Conservation (phyloP, 2,888 invertebrate species). For the Melanargia galathea region DNA sequence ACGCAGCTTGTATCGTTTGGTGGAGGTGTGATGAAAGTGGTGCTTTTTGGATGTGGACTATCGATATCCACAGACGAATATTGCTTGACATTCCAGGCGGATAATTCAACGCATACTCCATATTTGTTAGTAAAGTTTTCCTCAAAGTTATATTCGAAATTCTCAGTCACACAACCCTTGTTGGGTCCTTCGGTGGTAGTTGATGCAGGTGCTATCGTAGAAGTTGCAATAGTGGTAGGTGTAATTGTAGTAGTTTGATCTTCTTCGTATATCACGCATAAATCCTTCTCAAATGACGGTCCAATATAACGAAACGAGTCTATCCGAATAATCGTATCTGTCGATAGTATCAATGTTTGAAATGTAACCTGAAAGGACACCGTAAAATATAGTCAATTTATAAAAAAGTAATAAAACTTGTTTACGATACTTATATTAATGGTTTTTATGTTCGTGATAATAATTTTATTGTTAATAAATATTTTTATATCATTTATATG, state of each 20-base stretch:
- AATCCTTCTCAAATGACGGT: slow-evolving; percentile 21
- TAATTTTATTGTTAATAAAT: no score
- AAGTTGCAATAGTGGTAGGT: slow-evolving; percentile 9
- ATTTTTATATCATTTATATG: no score
- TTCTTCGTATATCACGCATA: slow-evolving; percentile 29
- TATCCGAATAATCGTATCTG: slow-evolving; percentile 26
- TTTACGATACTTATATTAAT: not conserved
- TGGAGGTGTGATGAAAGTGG: slow-evolving; percentile 48
- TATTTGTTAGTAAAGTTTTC: slow-evolving; percentile 42
- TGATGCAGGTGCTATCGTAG: slow-evolving; percentile 4
- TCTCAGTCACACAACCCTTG: slow-evolving; percentile 49
- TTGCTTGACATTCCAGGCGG: slow-evolving; percentile 49
- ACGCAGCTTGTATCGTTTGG: slow-evolving; percentile 49
- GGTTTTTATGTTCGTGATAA: not conserved
- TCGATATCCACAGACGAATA: slow-evolving; percentile 47
- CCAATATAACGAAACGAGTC: slow-evolving; percentile 33
- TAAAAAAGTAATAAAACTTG: not conserved
- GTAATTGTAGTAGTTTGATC: not conserved
- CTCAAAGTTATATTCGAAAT: slow-evolving; percentile 51
- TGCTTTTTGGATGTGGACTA: slow-evolving; percentile 45
- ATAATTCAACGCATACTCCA: slow-evolving; percentile 46
- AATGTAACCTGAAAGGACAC: slow-evolving; percentile 30
- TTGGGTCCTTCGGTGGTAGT: slow-evolving; percentile 14
- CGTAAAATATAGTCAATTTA: not conserved
- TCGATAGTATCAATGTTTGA: slow-evolving; percentile 18